Evolutionary conservation across 2,113 vertebrate genomes (phyloP).

Genomic region (Neodontobutis hainanensis): DNA sequence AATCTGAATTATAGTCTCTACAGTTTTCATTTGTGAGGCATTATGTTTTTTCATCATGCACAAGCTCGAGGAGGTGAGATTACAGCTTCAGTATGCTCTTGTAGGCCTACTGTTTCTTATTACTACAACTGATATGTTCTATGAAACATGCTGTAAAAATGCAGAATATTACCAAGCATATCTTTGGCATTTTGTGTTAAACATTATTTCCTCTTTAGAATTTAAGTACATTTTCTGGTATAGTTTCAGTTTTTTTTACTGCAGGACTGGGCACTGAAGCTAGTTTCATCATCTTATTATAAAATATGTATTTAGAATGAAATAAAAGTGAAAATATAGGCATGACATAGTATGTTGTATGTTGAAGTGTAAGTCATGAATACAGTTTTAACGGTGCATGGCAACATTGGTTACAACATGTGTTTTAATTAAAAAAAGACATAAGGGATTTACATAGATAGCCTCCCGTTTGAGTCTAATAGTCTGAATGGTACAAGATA

Average conservation of each 20-base stretch:
- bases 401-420: neutral
- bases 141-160: no score
- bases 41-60: neutral
- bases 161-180: no score
- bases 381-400: neutral
- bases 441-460: neutral
- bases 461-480: conserved; percentile 1
- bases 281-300: neutral
- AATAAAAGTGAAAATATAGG: no score
- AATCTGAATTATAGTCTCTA: no score
- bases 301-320: neutral
- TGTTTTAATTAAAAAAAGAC: conserved; percentile 3
- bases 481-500: conserved; percentile 10
- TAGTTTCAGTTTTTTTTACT: neutral
- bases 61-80: neutral
- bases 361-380: no score
- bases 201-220: neutral
- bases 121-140: no score
- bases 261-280: neutral
- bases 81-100: no score
- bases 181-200: no score
- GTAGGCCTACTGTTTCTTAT: no score
- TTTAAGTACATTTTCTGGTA: neutral
- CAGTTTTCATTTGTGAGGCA: neutral
- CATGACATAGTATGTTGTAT: no score